Evolutionary conservation across 1,140 invertebrate species (phyloP), one percentile per base, ranked within the genome.

Genomic region (Atopsyche davidsoni): DNA sequence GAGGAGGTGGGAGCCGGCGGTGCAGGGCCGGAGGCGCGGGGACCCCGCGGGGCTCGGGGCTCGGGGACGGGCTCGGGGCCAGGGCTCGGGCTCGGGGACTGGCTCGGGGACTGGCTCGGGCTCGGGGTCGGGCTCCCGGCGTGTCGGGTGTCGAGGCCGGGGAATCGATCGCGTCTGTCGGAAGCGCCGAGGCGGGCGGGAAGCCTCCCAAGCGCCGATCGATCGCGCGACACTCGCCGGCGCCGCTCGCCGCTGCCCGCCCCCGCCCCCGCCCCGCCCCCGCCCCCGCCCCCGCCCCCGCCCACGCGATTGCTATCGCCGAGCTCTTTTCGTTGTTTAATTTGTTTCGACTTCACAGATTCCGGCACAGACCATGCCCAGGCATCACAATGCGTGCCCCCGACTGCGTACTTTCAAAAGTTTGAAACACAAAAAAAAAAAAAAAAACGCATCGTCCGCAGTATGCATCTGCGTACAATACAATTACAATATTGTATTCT

Each of bases 241-340:
- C 45, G 45, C 46, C 36, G 36, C 38, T 24, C 32, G 41, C 41
- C 39, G 40, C 35, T 43, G 39, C 43, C 24, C 36, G 22, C 35
- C 35, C 36, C 7, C 49, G 34, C 35, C 11, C 16, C 16, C 11
- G 1, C 34, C 32, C 34, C 21, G 11, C 7, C 32, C 13, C 7
- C 32, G 24, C 45, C 6, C 10, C 2, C 43, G 19, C 19, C 32
- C 3, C 19, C 23, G n/a, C 49, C 49, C 16, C 42, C 38, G 39
- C 47, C 34, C 22, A 1, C 34, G 35, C 13, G 9, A 35, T 11
- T 7, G 4, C 7, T 9, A 35, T 7, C 6, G 22, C 32, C 41
- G 18, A 24, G 41, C 19, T 14, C 19, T 18, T 2, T 13, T 24
- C 13, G 25, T 14, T n/a, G n/a, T n/a, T n/a, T n/a, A n/a, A n/a